phyloP scores from a whole-genome alignment of 1,140 invertebrate species.

The Dermatophagoides farinae region DNA sequence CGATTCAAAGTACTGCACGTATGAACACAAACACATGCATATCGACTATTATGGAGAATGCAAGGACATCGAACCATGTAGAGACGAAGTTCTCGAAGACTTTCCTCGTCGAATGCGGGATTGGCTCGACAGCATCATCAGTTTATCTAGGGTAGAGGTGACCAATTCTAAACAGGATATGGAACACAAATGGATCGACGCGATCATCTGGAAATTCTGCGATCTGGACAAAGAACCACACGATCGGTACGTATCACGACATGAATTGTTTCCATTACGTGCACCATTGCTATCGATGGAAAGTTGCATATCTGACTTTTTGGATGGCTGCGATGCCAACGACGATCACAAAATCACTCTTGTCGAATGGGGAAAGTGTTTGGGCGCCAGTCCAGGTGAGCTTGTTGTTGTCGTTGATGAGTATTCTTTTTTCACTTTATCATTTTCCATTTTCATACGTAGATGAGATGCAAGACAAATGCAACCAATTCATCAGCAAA shows the following conservation, averaged over 20 bases:
- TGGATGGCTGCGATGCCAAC: constrained; percentile 64
- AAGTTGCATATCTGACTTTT: constrained; percentile 84
- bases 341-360: constrained; percentile 66
- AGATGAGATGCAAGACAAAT: constrained; percentile 15
- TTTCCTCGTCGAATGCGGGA: constrained; percentile 84
- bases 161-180: constrained; percentile 25
- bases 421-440: background rate
- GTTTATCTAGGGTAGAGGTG: constrained; percentile 55
- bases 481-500: constrained; percentile 4
- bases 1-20: constrained; percentile 38
- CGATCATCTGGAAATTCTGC: constrained; percentile 91
- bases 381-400: constrained; percentile 50
- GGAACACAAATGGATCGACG: constrained; percentile 54
- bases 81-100: constrained; percentile 59
- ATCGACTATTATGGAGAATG: constrained; percentile 60
- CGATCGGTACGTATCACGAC: constrained; percentile 65
- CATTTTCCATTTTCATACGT: background rate
- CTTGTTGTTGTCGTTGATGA: too few relatives aligned
- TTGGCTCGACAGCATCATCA: constrained; percentile 90
- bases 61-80: constrained; percentile 40
- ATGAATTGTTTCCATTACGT: constrained; percentile 80
- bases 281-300: constrained; percentile 76
- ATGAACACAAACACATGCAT: constrained; percentile 59
- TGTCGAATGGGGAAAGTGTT: constrained; percentile 72
- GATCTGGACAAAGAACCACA: constrained; percentile 71